Evolutionary conservation across 2,113 vertebrate species (phyloP), one percentile per base, ranked within the genome.

Genomic region (Ceyx melanurus): DNA sequence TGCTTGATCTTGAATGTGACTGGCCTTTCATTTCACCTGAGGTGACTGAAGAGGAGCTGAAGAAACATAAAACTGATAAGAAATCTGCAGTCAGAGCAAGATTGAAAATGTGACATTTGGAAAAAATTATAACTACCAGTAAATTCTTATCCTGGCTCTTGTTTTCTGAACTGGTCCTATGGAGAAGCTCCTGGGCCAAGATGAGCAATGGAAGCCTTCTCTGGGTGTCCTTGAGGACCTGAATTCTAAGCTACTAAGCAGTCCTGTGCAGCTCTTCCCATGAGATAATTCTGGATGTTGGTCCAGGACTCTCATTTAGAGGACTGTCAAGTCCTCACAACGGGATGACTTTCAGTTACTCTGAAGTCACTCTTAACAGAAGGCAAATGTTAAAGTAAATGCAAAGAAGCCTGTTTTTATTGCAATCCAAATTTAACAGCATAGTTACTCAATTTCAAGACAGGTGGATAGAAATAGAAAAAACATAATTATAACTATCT

Each of bases 391-490:
- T 86, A 91, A 83, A 79, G 90, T 83, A 88, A 82, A 74, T 56
- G 92, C 75, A 74, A 88, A 82, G 79, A 74, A 15, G 58, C 56
- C 21, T 54, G 71, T 43, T 85, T 94, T 91, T 85, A 85, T 73
- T 91, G 51, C 75, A 90, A 86, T 91, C 85, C 82, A 95, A 94
- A 94, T 92, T 95, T 95, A 95, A 90, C 90, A 86, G 68, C 60
- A 82, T 74, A 92, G 88, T 95, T 96, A 90, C 88, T 95, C 92
- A 80, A 95, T 96, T 94, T 95, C 85, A 88, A 94, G 94, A 83
- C 90, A 96, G 94, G 95, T 95, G 82, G 92, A 95, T 91, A 91
- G 94, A 95, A 96, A 95, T 95, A 96, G 95, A 94, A 94, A 95
- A 88, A 70, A 50, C 88, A 77, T 92, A 91, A 96, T 92, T 95